Conservation (phyloP, 2,113 vertebrate species). For the Hypanus sabinus region DNA sequence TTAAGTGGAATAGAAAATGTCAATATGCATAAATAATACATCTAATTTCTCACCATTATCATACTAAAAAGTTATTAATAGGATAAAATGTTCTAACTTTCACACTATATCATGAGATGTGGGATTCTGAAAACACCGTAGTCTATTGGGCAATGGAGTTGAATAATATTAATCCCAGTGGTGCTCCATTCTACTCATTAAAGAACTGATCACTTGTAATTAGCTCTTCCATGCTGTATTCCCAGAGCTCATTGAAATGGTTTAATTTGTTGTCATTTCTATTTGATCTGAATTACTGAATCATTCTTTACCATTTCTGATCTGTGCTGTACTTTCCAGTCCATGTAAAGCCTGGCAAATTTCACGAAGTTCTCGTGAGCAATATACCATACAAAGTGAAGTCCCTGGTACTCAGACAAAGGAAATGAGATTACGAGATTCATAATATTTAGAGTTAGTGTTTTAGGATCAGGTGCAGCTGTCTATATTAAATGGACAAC, state of each 20-base stretch:
- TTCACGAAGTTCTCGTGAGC: neutral
- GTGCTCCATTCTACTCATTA: neutral
- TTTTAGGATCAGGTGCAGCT: no score
- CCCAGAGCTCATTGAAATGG: neutral
- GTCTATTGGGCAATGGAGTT: neutral
- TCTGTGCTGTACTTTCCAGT: neutral
- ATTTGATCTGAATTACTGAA: neutral
- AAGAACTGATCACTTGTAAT: neutral
- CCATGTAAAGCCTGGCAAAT: neutral
- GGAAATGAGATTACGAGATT: neutral
- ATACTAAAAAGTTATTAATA: neutral
- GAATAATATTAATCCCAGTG: neutral
- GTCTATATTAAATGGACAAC: no score
- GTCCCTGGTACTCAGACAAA: neutral
- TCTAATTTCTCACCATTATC: neutral
- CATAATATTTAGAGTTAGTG: neutral
- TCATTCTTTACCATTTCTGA: conserved; percentile 4
- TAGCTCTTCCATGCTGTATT: neutral
- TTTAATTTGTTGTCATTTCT: neutral
- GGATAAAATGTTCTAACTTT: no score
- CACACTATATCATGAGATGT: neutral
- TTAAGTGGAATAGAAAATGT: neutral
- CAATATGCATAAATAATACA: neutral
- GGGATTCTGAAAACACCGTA: neutral
- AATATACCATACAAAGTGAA: no score